Evolutionary conservation across 2,888 invertebrate genomes (phyloP), one percentile per base, ranked within the genome.

Genomic region (Xestia c-nigrum): DNA sequence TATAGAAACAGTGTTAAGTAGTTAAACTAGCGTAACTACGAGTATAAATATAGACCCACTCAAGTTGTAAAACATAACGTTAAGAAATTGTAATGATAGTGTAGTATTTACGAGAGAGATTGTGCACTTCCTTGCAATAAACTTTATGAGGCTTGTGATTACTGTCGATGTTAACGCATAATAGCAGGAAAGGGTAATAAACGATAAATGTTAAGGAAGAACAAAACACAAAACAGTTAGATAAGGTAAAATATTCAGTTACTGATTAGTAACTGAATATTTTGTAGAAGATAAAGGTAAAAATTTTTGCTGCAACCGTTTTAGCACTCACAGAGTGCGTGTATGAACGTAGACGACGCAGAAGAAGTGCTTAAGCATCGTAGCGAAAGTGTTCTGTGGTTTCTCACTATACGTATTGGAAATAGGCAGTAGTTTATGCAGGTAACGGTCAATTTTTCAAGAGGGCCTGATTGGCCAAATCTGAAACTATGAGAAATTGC

Each of bases 71-170:
- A 78, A 69, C 50, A 3, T 47, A 64, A 65, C 16, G 19, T 65
- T 59, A 43, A 59, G 24, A 63, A 63, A 70, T 52, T 52, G 47
- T 67, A 46, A 68, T 61, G 59, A 68, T 55, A 38, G 65, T 47
- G 16, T 19, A 64, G 7, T 80, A 76, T 84, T 73, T 67, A 76
- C 73, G 50, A 81, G 65, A 40, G 67, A 80, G 67, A 71, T 80
- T 63, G 38, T 66, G n/a, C 65, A 80, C 57, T 83, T 84, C 71
- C 76, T 57, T 46, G 85, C 67, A 64, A 63, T 83, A 84, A 83
- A 83, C 2, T 84, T 80, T 83, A 80, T 72, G 76, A 59, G 50
- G 40, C 68, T 50, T 65, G 61, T 71, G 70, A 84, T 76, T 84
- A 55, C 70, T 57, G 64, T 50, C 24, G 55, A 64, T 52, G 73